Percentiles rank a stretch among this genome's conserved stretches.
These are phyloP conservation scores for Sebastes alutus DNA, from an alignment of 2,797 vertebrate genomes.

Conservation along the genomic window DNA sequence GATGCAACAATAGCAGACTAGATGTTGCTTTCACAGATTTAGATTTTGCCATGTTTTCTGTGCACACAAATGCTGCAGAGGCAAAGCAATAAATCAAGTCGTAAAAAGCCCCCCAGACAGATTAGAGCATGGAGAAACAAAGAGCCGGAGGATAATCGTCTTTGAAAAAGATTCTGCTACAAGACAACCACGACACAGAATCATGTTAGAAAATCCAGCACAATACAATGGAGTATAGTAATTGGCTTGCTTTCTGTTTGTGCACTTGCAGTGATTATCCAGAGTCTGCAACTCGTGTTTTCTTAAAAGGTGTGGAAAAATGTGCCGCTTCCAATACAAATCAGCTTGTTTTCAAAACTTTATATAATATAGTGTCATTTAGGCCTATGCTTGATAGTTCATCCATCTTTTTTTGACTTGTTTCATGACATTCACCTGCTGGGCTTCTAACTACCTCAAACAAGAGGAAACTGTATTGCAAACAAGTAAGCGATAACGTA, in stretches of 20 bases:
- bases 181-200: conserved; percentile 25
- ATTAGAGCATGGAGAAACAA: conserved; percentile 24
- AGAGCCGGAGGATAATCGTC: conserved; percentile 26
- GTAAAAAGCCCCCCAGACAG: conserved; percentile 13
- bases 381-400: background rate
- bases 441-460: background rate
- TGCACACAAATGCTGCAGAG: background rate
- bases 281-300: background rate
- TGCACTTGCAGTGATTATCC: background rate
- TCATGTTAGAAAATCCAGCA: conserved; percentile 13
- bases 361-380: background rate
- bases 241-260: conserved; percentile 5
- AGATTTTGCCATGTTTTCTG: background rate
- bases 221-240: conserved; percentile 5
- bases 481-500: background rate
- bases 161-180: conserved; percentile 7
- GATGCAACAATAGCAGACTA: background rate
- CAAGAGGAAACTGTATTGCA: background rate
- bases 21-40: background rate
- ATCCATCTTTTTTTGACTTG: background rate
- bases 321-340: background rate
- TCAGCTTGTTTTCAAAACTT: background rate
- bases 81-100: background rate
- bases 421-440: background rate
- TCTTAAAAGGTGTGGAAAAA: background rate